Base-by-base conservation (phyloP, 2,113 vertebrate species). In the Sinocyclocheilus rhinocerous region DNA sequence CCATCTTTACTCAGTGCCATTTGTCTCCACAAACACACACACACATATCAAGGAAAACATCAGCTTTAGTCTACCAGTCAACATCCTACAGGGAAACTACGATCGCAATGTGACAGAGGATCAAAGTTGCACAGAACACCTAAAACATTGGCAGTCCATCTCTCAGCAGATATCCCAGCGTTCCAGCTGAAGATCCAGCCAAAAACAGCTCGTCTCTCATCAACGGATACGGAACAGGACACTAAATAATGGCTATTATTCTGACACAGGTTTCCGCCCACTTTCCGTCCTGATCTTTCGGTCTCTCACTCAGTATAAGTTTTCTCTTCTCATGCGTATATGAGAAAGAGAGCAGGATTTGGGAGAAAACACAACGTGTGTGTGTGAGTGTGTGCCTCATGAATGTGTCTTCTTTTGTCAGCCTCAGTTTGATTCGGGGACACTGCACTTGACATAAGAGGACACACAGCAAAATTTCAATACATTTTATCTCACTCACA, bases 371-470 rank as follows among this genome's bases (percentile, higher is more conserved):
- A 16, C 3, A 6, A 80, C 4, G 24, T 52, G 73, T 70, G 26
- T 65, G 59, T 39, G 75, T 45, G 42, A 10, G 72, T 33, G 83
- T 67, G 83, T 67, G 73, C 48, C 24, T 24, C 36, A 29, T 79
- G 84, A 78, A n/a, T 57, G 26, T 67, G 75, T 77, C 39, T 65
- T 73, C 57, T 39, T 67, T 87, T 39, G 48, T 87, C 82, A 84
- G 50, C 22, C 61, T 73, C 22, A 29, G 29, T 84, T 79, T 52
- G 67, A 59, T 75, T 84, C 33, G 26, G 76, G 76, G 69, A 84
- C 82, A 84, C 65, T 81, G 13, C n/a, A 1, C n/a, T 80, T 80
- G 76, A 63, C 76, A 87, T 29, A 87, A 72, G 77, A 61, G 82
- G 59, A n/a, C 52, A 39, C 86, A 81, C 67, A 65, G 76, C 86